Percentiles rank a stretch among this genome's conserved stretches.
Evolutionary conservation across 1,140 invertebrate species (phyloP).

Genomic region (Saccostrea glomerata): DNA sequence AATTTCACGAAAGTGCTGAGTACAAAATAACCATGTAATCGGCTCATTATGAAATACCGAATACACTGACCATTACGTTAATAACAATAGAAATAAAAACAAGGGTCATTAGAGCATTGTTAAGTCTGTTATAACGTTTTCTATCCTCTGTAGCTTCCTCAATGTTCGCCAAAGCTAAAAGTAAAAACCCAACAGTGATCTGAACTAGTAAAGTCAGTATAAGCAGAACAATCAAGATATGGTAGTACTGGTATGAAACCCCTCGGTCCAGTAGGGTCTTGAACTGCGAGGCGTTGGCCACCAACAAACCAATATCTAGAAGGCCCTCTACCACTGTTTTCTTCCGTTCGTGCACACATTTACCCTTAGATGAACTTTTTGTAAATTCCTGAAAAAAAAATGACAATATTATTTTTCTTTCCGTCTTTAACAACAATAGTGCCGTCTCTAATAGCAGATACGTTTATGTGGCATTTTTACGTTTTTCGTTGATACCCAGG

Average conservation of each 20-base stretch:
- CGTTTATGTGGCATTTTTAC: too few species aligned
- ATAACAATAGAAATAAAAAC: slow-evolving; percentile 35
- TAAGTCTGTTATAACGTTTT: slow-evolving; percentile 27
- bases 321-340: slow-evolving; percentile 67
- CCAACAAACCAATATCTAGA: slow-evolving; percentile 64
- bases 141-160: slow-evolving; percentile 36
- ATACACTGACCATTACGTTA: slow-evolving; percentile 46
- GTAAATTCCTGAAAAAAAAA: too few species aligned
- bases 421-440: too few species aligned
- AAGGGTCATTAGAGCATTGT: slow-evolving; percentile 39
- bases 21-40: too few species aligned
- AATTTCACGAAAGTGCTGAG: too few species aligned
- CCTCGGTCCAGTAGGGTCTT: slow-evolving; percentile 56
- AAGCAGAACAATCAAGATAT: slow-evolving; percentile 48
- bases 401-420: too few species aligned
- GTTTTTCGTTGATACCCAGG: too few species aligned
- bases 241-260: slow-evolving; percentile 32
- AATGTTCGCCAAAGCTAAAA: slow-evolving; percentile 36
- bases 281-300: slow-evolving; percentile 68
- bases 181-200: slow-evolving; percentile 13
- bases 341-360: neutral
- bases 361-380: too few species aligned
- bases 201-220: slow-evolving; percentile 49
- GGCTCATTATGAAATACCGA: slow-evolving; percentile 38
- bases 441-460: too few species aligned